Conservation (phyloP, 2,797 vertebrate species). For the Crocidura indochinensis region DNA sequence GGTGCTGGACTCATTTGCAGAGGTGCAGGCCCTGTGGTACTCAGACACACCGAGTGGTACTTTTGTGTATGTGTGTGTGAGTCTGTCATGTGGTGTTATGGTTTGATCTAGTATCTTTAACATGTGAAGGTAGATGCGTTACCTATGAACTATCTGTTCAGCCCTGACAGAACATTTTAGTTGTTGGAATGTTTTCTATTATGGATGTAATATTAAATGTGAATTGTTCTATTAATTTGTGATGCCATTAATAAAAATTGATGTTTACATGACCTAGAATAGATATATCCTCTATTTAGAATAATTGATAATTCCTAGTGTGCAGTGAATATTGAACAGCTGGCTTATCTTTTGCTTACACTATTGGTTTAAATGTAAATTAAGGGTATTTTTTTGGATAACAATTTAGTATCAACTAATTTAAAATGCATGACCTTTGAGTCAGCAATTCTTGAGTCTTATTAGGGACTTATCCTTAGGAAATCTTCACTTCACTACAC, state of each 20-base stretch:
- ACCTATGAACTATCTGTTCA: not conserved
- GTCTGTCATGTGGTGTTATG: too few relatives aligned
- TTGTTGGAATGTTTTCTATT: conserved; percentile 41
- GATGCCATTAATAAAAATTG: conserved; percentile 44
- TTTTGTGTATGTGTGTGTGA: too few relatives aligned
- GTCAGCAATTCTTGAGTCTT: conserved; percentile 29
- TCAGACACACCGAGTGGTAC: too few relatives aligned
- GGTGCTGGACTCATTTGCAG: too few relatives aligned
- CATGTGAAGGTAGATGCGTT: not conserved
- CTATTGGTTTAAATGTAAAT: conserved; percentile 39
- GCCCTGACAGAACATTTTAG: conserved; percentile 15
- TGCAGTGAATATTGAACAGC: not conserved
- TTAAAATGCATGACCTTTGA: conserved; percentile 69
- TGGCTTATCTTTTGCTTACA: not conserved
- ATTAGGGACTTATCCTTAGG: conserved; percentile 50
- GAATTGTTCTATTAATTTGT: conserved; percentile 41
- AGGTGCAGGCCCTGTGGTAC: too few relatives aligned
- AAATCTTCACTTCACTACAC: conserved; percentile 23
- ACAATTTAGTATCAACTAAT: conserved; percentile 41
- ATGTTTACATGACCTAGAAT: conserved; percentile 37
- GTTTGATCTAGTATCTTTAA: not conserved
- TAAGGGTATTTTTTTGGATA: conserved; percentile 48
- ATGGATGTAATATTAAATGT: conserved; percentile 18
- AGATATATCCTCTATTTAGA: conserved; percentile 15
- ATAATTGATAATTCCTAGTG: not conserved